A percentile compares a stretch with the other conserved stretches of the same genome.
These are phyloP conservation scores for Tautogolabrus adspersus DNA, from an alignment of 2,113 vertebrate species.

Conservation along the genomic window DNA sequence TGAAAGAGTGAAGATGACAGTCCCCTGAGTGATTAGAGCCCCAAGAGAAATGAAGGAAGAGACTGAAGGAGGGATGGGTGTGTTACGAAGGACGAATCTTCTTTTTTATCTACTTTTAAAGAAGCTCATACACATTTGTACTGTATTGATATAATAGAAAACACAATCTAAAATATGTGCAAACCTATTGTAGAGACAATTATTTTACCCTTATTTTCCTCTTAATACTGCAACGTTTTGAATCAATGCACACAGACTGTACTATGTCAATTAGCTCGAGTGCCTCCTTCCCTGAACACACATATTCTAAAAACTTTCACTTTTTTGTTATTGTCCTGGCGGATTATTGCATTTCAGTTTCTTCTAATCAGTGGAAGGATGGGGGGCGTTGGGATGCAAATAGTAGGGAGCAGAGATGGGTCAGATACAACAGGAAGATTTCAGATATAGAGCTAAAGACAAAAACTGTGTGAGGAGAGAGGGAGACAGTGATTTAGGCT, in stretches of 20 bases:
- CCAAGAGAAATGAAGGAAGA: conserved; percentile 14
- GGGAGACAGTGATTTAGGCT: conserved; percentile 50
- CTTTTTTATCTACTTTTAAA: background rate
- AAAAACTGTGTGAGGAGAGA: conserved; percentile 24
- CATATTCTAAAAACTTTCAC: too few species aligned
- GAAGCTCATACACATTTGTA: background rate
- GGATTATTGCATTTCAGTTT: too few species aligned
- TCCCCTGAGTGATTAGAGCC: conserved; percentile 45
- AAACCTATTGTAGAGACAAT: background rate
- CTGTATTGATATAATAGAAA: too few species aligned
- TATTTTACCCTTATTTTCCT: background rate
- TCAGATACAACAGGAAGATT: conserved; percentile 8
- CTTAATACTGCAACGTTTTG: too few species aligned
- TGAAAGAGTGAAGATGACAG: conserved; percentile 26
- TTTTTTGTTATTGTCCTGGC: too few species aligned
- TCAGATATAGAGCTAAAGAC: conserved; percentile 28
- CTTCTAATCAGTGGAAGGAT: conserved; percentile 31
- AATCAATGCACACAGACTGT: too few species aligned
- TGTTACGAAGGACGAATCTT: background rate
- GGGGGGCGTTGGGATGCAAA: background rate
- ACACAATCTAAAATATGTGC: too few species aligned
- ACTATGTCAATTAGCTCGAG: too few species aligned
- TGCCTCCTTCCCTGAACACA: too few species aligned
- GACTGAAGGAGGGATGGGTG: background rate
- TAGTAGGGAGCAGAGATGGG: background rate